A percentile compares a stretch with the other conserved stretches of the same genome.
phyloP scores from a whole-genome alignment of 1,140 invertebrate genomes.

The Drosophila pseudoananassae region DNA sequence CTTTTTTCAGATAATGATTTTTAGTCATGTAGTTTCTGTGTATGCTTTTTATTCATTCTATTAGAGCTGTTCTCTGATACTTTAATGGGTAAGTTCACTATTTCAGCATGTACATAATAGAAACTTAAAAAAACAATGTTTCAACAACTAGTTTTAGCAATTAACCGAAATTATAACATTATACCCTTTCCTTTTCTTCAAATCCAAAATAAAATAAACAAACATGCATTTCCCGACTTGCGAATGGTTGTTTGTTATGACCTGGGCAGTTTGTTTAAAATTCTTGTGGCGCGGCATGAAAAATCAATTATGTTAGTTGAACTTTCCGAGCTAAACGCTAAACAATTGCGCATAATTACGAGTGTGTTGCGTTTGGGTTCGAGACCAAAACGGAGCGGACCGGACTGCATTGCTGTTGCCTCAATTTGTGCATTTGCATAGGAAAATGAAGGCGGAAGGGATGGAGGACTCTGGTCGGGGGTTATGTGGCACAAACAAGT shows the following conservation, averaged over 20 bases:
- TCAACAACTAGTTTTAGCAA: too few species aligned
- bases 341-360: slow-evolving; percentile 81
- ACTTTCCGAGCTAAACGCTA: slow-evolving; percentile 71
- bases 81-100: background rate
- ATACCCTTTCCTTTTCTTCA: background rate
- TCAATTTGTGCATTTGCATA: slow-evolving; percentile 77
- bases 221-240: slow-evolving; percentile 28
- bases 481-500: slow-evolving; percentile 34
- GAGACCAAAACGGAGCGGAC: slow-evolving; percentile 1
- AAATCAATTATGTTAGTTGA: slow-evolving; percentile 77
- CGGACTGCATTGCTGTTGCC: slow-evolving; percentile 64
- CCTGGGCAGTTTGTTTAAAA: slow-evolving; percentile 50
- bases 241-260: slow-evolving; percentile 25
- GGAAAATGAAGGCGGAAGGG: slow-evolving; percentile 1
- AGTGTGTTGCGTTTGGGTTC: slow-evolving; percentile 35
- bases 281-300: slow-evolving; percentile 58
- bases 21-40: too few species aligned
- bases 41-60: too few species aligned
- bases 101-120: too few species aligned
- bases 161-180: background rate
- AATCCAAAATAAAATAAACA: slow-evolving; percentile 18
- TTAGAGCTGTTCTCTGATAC: background rate
- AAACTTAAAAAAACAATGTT: too few species aligned
- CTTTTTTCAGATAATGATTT: too few species aligned
- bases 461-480: background rate